Base-by-base conservation (phyloP, 2,113 vertebrate genomes). In the Hippolais icterina region DNA sequence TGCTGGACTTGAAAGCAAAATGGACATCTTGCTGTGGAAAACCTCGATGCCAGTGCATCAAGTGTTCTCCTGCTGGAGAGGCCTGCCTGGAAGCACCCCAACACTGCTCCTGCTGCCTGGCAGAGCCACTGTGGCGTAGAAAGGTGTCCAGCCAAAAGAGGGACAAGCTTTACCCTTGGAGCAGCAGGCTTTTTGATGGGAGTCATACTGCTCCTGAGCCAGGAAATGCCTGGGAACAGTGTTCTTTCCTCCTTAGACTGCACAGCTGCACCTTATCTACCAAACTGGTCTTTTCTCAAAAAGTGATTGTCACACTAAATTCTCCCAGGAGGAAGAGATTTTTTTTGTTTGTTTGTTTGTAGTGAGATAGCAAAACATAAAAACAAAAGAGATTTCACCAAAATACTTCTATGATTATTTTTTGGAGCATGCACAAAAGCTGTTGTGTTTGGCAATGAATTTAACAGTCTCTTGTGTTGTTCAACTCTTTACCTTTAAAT, bases 401-500 rank as follows among this genome's bases (percentile, higher is more conserved):
- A 56, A 56, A 39, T 39, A 24, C 0, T 0, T 81, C 76, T 44
- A 23, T 33, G 11, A 61, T 46, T 76, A 24, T 83, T 79, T 92
- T 81, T 47, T 60, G n/a, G 29, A 69, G 33, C 54, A 18, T 1
- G 1, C 15, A 53, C 6, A 77, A 93, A 86, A 88, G 24, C 60
- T 60, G 20, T 64, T 88, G 20, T 74, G 18, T 78, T 78, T 96
- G 92, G 92, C 90, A 84, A 33, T 59, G 44, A 88, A 49, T 88
- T 94, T 88, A 84, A 93, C 29, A 88, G 61, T 69, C 75, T 47
- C 20, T 78, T 29, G 2, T 82, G 54, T 41, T 77, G 63, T 92
- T 95, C 75, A 94, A 63, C 60, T 83, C 84, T 96, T 80, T 72
- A 72, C 82, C 72, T 81, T 88, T 87, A 84, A 94, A 87, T 87